Base-by-base conservation (phyloP, 2,113 vertebrate species). In the Microcebus murinus region DNA sequence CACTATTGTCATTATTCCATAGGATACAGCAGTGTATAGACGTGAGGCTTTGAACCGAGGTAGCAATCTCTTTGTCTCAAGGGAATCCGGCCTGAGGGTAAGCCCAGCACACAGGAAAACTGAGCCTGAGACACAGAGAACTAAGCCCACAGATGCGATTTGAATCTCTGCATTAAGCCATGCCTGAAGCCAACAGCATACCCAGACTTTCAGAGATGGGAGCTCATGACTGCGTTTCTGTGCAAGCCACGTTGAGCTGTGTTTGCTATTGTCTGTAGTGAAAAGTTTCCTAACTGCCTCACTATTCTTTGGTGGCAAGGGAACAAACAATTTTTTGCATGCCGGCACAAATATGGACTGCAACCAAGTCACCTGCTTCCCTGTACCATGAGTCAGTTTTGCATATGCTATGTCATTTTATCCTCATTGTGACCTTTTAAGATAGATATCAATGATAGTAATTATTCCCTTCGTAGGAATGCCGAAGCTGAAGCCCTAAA, bases 281-380 rank as follows among this genome's bases (percentile, higher is more conserved):
- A 68, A 86, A 73, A 63, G 12, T 55, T 65, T 94, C 34, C 29
- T 63, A 36, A 14, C 31, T 29, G 27, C 20, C 10, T 94, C 50
- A 48, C 15, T 92, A 11, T 42, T 79, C 17, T 90, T 96, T 87
- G n/a, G 29, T 90, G 29, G n/a, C 76, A 88, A 71, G 31, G 34
- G 29, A 84, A 84, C 36, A 68, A 77, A 85, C 17, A 77, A 74
- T 17, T 74, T 57, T 87, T n/a, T 65, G 17, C 65, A 18, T 55
- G 29, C 39, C 31, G 23, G 21, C 11, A 21, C n/a, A 81, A n/a
- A 71, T 0, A 73, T 76, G 5, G 42, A 42, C 9, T 14, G 25
- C 6, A 67, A 61, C 9, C 8, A 42, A 65, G 27, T 74, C 4
- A 36, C 45, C 31, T 84, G 52, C 9, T 50, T 65, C 11, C 8